Percentiles rank a stretch among this genome's conserved stretches.
Conservation (phyloP, 2,797 vertebrate species). For the Taeniopygia guttata region DNA sequence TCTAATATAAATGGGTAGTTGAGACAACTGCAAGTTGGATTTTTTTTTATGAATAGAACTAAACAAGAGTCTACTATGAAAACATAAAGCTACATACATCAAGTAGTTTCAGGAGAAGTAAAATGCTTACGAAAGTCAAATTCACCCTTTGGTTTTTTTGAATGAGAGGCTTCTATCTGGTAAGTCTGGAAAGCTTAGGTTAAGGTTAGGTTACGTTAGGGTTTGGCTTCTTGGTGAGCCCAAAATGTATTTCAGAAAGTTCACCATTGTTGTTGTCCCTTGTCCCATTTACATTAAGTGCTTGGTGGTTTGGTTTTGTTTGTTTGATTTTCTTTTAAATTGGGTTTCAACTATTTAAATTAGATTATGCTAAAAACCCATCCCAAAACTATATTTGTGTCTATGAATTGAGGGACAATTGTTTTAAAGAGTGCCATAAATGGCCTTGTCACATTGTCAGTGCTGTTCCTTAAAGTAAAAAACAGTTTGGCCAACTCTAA, state of each 20-base stretch:
- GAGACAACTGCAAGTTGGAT: not conserved
- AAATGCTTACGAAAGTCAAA: not conserved
- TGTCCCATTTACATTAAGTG: not conserved
- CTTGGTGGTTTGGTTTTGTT: not conserved
- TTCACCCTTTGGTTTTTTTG: not conserved
- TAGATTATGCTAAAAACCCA: not conserved
- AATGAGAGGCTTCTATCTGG: not conserved
- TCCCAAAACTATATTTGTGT: not conserved
- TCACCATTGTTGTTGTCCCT: accelerated
- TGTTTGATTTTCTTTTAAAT: not conserved
- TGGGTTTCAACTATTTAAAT: not conserved
- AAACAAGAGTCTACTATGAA: not conserved
- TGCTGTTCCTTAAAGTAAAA: not conserved
- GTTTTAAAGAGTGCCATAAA: not conserved
- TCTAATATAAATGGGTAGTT: not conserved
- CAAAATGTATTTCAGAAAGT: not conserved
- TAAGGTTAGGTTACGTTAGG: not conserved
- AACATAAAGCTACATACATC: not conserved
- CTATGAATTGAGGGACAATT: not conserved
- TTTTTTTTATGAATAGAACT: not conserved
- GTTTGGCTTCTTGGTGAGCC: not conserved
- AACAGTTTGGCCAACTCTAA: not conserved
- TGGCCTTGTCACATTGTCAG: not conserved
- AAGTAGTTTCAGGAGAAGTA: not conserved
- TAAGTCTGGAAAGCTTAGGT: not conserved